Evolutionary conservation across 2,888 invertebrate species (phyloP), one percentile per base, ranked within the genome.

Genomic region (Elmis aenea): DNA sequence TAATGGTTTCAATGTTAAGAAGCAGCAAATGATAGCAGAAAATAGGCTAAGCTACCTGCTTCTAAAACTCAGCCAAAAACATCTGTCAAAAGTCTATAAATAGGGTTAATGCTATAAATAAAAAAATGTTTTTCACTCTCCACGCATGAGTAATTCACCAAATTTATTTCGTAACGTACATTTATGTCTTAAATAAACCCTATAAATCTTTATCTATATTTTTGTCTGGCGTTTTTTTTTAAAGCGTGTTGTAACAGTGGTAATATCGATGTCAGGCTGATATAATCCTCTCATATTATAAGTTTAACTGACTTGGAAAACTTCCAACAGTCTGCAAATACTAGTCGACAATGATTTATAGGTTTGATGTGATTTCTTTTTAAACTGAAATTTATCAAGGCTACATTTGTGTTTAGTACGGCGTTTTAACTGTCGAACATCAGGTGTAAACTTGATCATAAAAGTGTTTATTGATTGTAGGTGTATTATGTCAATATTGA

Each of bases 41-140:
- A 35, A 35, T 40, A 35, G 38, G 38, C 33, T n/a, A n/a, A n/a
- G n/a, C n/a, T 33, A 33, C 21, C 26, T 39, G 33, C 32, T 37
- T 33, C 29, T 34, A 42, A 33, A 26, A 14, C 26, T 16, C 33
- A 30, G 31, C 38, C 42, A 33, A 42, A 29, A 42, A 33, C 40
- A 35, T 42, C 37, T 26, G 38, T 42, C 42, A 38, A 42, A 33
- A 28, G 30, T 24, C 33, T 37, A 42, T 33, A 42, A 42, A 42
- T 42, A 42, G 13, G 38, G 13, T 24, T 20, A 23, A 23, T 30
- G 13, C 30, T 30, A 30, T 30, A 30, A 30, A 30, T 30, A 30
- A 30, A 11, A 8, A 23, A 21, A 12, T 18, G 18, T 30, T 30
- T 30, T 30, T 18, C 25, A 21, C 3, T 25, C 9, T 11, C 21